These are phyloP conservation scores for Vanessa cardui DNA, from an alignment of 2,888 invertebrate species.

Conservation along the genomic window DNA sequence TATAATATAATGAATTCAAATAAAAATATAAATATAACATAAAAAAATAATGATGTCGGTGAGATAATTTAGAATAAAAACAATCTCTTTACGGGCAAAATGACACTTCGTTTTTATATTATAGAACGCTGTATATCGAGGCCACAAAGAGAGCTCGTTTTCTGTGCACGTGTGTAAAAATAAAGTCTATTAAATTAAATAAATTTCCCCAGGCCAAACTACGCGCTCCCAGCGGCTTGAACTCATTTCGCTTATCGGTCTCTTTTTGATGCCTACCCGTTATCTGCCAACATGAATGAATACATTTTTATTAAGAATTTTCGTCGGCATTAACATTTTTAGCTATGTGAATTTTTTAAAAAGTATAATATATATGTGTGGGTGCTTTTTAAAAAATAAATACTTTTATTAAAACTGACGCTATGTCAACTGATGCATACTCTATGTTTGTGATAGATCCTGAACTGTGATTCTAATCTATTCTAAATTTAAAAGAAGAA, in stretches of 20 bases:
- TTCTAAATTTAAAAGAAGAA: no score
- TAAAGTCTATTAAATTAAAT: constrained; percentile 59
- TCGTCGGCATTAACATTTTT: constrained; percentile 24
- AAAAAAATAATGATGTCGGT: no score
- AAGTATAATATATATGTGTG: background rate
- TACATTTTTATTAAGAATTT: constrained; percentile 28
- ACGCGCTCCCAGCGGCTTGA: constrained; percentile 56
- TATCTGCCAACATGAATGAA: constrained; percentile 37
- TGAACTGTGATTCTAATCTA: no score
- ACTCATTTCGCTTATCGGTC: constrained; percentile 67
- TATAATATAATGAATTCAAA: no score
- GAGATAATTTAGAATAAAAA: no score
- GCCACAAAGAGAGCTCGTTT: constrained; percentile 38
- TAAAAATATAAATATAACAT: no score
- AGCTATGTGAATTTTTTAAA: constrained; percentile 10
- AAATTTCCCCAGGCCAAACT: constrained; percentile 57
- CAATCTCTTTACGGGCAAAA: background rate
- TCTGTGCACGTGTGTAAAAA: constrained; percentile 34
- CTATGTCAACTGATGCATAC: no score
- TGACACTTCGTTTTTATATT: constrained; percentile 31
- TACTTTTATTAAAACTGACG: background rate
- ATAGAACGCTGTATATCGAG: constrained; percentile 40
- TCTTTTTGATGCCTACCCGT: constrained; percentile 47
- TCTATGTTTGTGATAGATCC: no score
- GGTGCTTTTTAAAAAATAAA: background rate